Base-by-base conservation (phyloP, 2,888 invertebrate species). In the Lycocerus yunnanus region DNA sequence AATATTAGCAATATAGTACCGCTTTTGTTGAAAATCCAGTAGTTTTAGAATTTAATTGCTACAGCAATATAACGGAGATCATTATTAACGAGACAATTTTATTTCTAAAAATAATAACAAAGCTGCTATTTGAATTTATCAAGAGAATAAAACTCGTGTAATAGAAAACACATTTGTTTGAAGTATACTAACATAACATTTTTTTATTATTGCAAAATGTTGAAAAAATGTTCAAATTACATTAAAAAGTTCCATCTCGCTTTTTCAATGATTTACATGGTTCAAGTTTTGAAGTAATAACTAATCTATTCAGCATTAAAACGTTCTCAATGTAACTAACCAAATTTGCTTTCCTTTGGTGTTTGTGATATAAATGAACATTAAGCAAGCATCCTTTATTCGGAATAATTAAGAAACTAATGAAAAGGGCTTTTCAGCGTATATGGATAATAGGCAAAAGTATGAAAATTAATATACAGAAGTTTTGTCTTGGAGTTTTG, bases 261-360 rank as follows among this genome's bases (percentile, higher is more conserved):
- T 43, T 59, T 69, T 72, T 61, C 68, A 69, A 63, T 69, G 72
- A 73, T 69, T 58, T 69, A 58, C 65, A 73, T 65, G n/a, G 66
- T 68, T 73, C 65, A 69, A 73, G 66, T 73, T 73, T 73, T 60
- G 65, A 72, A 69, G 65, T 65, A 43, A 43, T 43, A 72, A 73
- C 69, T 66, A 65, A 73, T 69, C 73, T 66, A 69, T 73, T 73
- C 73, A 69, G 73, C 69, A 73, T 69, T 73, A 68, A 73, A 73
- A 69, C 69, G 69, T 59, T 69, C 69, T 73, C 69, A 69, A 24
- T 73, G 68, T 72, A 72, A 72, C 67, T 72, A 71, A 71, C 71
- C 58, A 66, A 66, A 67, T 72, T 72, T 72, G 67, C 67, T 67
- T 68, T 63, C 68, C 72, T 72, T 72, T 72, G 60, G 66, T 72